Base-by-base conservation (phyloP, 2,797 vertebrate species). In the Microctenopoma steveboyesi region DNA sequence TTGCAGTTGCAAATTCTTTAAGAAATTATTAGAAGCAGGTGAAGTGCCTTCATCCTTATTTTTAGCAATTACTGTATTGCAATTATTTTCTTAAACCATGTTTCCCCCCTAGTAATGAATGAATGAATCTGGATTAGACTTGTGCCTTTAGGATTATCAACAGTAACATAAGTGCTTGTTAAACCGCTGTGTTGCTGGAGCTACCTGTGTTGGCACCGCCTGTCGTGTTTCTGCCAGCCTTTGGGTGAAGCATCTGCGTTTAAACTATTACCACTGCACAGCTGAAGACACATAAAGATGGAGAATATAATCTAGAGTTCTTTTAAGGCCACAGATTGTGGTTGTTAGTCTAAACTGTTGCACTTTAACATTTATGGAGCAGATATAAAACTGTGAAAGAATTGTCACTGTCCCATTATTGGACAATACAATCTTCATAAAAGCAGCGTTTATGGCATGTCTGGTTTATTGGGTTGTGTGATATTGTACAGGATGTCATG, bases 381-480 rank as follows among this genome's bases (percentile, higher is more conserved):
- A 15, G 12, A 46, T 42, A 60, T 9, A 37, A 35, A 58, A 56
- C 4, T 15, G 40, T 4, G 14, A 22, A 4, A 13, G 42, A 55
- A 30, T 13, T 42, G 39, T 13, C 1, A n/a, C 4, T 10, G 2
- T 43, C n/a, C 28, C 15, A 18, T 48, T 22, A 40, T 0, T 1
- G 8, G 25, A 40, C 42, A 18, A 61, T 16, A 39, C n/a, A 8
- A 33, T 56, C 49, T 48, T 45, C 7, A 64, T 52, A 33, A 13
- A 68, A 35, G 5, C 16, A 16, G 2, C 13, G 27, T 67, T 61
- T 65, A 54, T 53, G n/a, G 43, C 18, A 11, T 15, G 47, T 10
- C 50, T 58, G 42, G 43, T 59, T 49, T 40, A 18, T 46, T 42
- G 40, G 60, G 67, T 59, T 63, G 39, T 16, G 13, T 40, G 27